Evolutionary conservation across 64 coral and sea anemone species (phyloP).

Genomic region (Acropora yongei): DNA sequence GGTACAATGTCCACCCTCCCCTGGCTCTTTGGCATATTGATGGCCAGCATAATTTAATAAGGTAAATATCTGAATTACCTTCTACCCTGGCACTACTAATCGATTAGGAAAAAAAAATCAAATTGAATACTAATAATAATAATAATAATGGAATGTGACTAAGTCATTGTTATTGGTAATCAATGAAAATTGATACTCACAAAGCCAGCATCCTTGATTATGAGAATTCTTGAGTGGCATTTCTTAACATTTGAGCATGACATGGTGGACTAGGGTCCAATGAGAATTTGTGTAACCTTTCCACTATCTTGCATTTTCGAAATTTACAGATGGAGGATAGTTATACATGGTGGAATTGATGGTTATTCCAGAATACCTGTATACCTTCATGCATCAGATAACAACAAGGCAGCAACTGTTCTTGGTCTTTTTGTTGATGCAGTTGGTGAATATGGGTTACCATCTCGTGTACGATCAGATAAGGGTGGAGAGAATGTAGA

Average conservation of each 20-base stretch:
- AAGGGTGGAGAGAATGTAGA: conserved; percentile 66
- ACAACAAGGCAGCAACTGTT: conserved; percentile 50
- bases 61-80: conserved; percentile 1
- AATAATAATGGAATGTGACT: not conserved
- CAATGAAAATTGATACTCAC: not conserved
- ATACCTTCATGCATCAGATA: not conserved
- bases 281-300: not conserved
- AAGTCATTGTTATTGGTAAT: not conserved
- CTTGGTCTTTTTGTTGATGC: conserved; percentile 1
- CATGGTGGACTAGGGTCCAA: not conserved
- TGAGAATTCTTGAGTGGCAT: not conserved
- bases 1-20: conserved; percentile 58
- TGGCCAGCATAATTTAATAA: conserved; percentile 38
- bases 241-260: not conserved
- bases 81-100: not conserved
- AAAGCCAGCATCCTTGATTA: not conserved
- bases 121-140: too few relatives aligned
- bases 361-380: not conserved
- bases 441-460: conserved; percentile 43
- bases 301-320: not conserved
- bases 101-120: not conserved
- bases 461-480: conserved; percentile 49
- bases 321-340: conserved; percentile 7
- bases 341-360: not conserved
- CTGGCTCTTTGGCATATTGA: conserved; percentile 53